Conservation (phyloP, 2,113 vertebrate species). For the Halichoerus grypus region DNA sequence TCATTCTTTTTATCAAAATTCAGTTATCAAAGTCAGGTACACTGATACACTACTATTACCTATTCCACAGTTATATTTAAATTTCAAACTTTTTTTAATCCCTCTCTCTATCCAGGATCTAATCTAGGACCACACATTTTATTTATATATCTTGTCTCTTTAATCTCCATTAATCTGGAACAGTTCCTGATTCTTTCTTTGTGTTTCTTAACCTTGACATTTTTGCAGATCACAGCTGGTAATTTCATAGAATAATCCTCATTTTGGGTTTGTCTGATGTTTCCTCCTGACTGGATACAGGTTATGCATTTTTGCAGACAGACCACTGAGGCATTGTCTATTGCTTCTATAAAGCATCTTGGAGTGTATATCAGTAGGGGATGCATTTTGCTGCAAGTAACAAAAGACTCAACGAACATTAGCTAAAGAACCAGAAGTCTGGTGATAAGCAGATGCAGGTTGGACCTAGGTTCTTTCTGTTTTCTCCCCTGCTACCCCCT, state of each 20-base stretch:
- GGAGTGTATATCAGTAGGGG: neutral
- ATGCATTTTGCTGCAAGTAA: neutral
- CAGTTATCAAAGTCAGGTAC: neutral
- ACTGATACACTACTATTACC: neutral
- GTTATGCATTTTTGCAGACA: neutral
- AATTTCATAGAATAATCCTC: neutral
- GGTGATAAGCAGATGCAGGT: neutral
- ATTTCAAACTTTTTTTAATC: neutral
- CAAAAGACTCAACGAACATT: neutral
- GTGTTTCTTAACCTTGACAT: neutral
- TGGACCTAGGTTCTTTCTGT: neutral
- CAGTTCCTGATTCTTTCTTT: neutral
- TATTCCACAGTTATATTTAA: neutral
- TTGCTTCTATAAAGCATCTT: neutral
- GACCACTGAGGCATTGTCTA: neutral
- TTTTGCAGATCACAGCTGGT: neutral
- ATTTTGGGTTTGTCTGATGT: neutral
- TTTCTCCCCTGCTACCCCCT: neutral
- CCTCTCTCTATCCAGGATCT: neutral
- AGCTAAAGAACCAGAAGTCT: neutral
- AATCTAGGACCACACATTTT: neutral
- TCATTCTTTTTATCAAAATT: neutral
- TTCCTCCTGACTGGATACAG: neutral
- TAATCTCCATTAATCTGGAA: neutral
- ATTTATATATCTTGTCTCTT: neutral